Evolutionary conservation across 2,113 vertebrate species (phyloP).

Genomic region (Toxostoma redivivum): DNA sequence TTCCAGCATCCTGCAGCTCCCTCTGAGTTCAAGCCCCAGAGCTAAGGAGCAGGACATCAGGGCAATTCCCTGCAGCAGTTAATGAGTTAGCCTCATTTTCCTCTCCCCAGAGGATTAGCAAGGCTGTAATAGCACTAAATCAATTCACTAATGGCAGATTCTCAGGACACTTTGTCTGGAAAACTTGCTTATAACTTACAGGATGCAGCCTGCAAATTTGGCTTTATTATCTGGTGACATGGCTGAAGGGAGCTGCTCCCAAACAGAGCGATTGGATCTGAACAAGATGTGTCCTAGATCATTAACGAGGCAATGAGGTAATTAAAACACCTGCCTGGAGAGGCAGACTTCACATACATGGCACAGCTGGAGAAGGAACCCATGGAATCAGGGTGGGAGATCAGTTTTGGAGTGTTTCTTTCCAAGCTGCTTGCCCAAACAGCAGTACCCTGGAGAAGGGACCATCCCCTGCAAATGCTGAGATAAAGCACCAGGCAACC

Average conservation of each 20-base stretch:
- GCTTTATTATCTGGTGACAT: background rate
- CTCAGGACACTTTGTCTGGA: conserved; percentile 36
- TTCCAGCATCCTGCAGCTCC: background rate
- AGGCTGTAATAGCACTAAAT: conserved; percentile 26
- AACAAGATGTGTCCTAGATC: background rate
- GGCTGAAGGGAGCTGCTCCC: conserved; percentile 6
- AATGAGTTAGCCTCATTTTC: background rate
- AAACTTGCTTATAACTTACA: background rate
- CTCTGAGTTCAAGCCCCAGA: background rate
- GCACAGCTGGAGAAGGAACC: background rate
- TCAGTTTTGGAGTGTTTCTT: background rate
- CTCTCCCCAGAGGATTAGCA: conserved; percentile 25
- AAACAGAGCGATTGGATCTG: background rate
- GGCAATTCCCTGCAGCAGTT: background rate
- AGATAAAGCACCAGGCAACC: background rate
- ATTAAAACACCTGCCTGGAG: background rate
- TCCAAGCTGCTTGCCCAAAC: background rate
- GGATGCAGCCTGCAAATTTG: background rate
- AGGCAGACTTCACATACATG: background rate
- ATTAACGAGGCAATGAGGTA: background rate
- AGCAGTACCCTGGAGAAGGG: background rate
- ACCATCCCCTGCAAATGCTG: accelerated
- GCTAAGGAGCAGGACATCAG: background rate
- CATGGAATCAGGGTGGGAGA: background rate
- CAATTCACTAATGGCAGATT: conserved; percentile 19